phyloP scores from a whole-genome alignment of 2,888 invertebrate genomes.

The Dasypogon diadema region DNA sequence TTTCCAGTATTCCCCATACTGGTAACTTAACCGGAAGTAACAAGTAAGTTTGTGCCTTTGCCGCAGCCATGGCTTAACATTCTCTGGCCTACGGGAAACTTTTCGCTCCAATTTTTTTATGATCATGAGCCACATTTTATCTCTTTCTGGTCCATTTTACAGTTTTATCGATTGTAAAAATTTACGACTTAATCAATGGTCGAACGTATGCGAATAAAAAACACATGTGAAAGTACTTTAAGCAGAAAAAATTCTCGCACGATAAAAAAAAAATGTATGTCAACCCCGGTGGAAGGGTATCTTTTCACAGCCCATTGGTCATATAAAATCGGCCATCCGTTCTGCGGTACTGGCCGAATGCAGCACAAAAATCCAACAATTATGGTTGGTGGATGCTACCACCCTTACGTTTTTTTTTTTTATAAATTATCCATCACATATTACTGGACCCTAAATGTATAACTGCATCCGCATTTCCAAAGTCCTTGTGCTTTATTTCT shows the following conservation, averaged over 20 bases:
- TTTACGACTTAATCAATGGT: constrained; percentile 51
- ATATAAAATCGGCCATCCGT: constrained; percentile 21
- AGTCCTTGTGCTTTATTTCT: constrained; percentile 4
- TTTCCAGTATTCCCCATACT: background rate
- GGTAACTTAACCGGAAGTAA: constrained; percentile 28
- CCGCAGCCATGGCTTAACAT: constrained; percentile 18
- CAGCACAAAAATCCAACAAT: constrained; percentile 14
- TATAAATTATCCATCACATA: constrained; percentile 31
- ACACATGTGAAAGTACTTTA: constrained; percentile 44
- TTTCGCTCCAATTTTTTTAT: constrained; percentile 33
- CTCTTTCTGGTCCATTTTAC: constrained; percentile 53
- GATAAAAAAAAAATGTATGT: constrained; percentile 46
- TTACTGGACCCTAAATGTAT: background rate
- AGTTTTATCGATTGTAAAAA: constrained; percentile 54
- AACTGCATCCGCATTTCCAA: background rate
- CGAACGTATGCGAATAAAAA: constrained; percentile 27
- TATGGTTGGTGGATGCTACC: background rate
- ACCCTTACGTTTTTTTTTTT: background rate
- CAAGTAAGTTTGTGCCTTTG: constrained; percentile 20
- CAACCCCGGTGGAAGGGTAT: constrained; percentile 21
- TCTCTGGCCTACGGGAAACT: background rate
- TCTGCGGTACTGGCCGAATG: background rate
- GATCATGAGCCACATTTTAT: constrained; percentile 53
- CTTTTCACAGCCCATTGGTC: constrained; percentile 49
- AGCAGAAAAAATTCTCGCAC: constrained; percentile 40